Evolutionary conservation across 2,797 vertebrate species (phyloP), one percentile per base, ranked within the genome.

Genomic region (Fistularia tabacaria): DNA sequence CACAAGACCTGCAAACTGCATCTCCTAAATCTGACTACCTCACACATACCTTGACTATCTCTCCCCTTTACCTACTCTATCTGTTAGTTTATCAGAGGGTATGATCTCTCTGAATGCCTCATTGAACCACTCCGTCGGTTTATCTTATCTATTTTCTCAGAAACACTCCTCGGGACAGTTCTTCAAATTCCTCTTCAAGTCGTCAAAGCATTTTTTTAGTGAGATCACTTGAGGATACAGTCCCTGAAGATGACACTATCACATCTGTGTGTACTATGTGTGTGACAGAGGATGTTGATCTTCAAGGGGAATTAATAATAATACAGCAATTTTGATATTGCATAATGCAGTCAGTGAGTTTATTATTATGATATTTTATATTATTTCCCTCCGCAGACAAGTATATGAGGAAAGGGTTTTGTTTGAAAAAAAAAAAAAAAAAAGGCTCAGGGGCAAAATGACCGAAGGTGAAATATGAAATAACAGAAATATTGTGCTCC

Each of bases 141-240:
- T 75, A 81, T 87, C 85, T 88, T 82, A 90, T 89, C 86, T 79
- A 54, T 69, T 76, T 84, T 83, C 81, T 83, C 76, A 86, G 81
- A 85, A 86, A 86, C 83, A 87, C 85, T 85, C 81, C 74, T 82
- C 70, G 10, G 81, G 79, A 84, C 81, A 86, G 60, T 81, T 84
- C 77, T 74, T 79, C 67, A 87, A 82, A 87, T 88, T 85, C 81
- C 71, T 84, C 67, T 54, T 74, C 60, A 64, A 81, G 81, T 80
- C 66, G 66, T 80, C 66, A 74, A 73, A 76, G 79, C 70, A 76
- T 62, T 77, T 79, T 43, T 77, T 68, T 41, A 52, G 48, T 13
- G 25, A 66, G 58, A 80, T 79, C 65, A 74, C 66, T 58, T 6
- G 38, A 75, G 71, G 73, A 74, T 59, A 68, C 54, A 41, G 57